phyloP scores from a whole-genome alignment of 2,113 vertebrate species.

The Haemorhous mexicanus region DNA sequence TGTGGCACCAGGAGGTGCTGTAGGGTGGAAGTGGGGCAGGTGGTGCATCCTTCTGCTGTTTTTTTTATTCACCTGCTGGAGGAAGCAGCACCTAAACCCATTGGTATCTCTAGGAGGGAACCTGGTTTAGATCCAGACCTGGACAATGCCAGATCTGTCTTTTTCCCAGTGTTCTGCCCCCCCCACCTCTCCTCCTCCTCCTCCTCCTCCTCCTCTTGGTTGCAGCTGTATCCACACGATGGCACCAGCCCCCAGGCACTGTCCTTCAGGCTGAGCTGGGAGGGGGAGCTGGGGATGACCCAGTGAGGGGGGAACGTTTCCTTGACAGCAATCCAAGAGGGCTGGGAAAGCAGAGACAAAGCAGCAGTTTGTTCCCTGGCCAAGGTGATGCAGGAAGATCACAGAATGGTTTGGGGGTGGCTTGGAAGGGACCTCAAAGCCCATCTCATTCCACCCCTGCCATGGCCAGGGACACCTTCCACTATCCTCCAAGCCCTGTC shows the following conservation, averaged over 20 bases:
- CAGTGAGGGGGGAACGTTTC: no score
- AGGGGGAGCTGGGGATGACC: background rate
- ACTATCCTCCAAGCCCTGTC: fast-evolving
- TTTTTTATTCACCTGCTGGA: background rate
- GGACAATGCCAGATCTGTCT: background rate
- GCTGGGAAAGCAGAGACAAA: background rate
- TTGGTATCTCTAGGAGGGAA: background rate
- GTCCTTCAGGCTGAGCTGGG: background rate
- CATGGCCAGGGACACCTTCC: background rate
- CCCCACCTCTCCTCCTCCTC: background rate
- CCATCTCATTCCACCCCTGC: background rate
- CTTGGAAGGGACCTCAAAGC: background rate
- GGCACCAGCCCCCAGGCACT: constrained; percentile 23
- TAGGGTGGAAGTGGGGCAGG: background rate
- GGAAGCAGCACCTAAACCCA: background rate
- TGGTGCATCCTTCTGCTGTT: background rate
- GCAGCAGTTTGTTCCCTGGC: background rate
- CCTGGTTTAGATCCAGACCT: background rate
- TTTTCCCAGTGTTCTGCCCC: background rate
- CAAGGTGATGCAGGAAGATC: background rate
- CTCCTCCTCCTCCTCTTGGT: background rate
- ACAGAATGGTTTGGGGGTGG: background rate
- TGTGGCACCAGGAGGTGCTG: background rate
- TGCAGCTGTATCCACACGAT: constrained; percentile 21
- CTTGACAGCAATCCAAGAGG: background rate